Percentiles rank a stretch among this genome's conserved stretches.
Evolutionary conservation across 2,113 vertebrate genomes (phyloP).

Genomic region (Empidonax traillii): DNA sequence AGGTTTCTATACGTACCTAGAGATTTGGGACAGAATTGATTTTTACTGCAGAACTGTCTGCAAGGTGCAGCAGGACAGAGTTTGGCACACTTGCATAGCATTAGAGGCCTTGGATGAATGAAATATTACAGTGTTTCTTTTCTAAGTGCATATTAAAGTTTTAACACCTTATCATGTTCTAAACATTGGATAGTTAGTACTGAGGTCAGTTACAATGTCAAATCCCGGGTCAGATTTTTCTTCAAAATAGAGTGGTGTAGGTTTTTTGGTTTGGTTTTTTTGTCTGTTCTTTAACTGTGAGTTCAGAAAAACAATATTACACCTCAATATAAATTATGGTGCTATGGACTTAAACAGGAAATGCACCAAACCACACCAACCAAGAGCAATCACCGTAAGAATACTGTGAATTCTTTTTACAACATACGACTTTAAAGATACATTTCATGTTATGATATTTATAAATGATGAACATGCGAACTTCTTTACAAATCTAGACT

Average conservation of each 20-base stretch:
- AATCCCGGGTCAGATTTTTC: background rate
- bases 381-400: background rate
- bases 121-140: background rate
- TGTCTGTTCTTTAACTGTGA: background rate
- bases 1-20: background rate
- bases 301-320: background rate
- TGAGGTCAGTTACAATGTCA: background rate
- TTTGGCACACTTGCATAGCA: background rate
- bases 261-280: too few relatives aligned
- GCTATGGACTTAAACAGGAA: background rate
- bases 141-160: background rate
- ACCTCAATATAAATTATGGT: background rate
- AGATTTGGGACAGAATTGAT: background rate
- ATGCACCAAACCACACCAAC: background rate
- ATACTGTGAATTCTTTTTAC: background rate
- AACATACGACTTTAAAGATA: background rate
- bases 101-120: background rate
- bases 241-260: background rate
- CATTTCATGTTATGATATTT: background rate
- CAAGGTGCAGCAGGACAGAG: background rate
- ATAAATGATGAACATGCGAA: background rate
- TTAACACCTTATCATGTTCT: background rate
- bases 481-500: background rate
- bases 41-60: background rate
- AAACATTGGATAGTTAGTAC: background rate